phyloP scores from a whole-genome alignment of 2,113 vertebrate species.

The Oncorhynchus keta region DNA sequence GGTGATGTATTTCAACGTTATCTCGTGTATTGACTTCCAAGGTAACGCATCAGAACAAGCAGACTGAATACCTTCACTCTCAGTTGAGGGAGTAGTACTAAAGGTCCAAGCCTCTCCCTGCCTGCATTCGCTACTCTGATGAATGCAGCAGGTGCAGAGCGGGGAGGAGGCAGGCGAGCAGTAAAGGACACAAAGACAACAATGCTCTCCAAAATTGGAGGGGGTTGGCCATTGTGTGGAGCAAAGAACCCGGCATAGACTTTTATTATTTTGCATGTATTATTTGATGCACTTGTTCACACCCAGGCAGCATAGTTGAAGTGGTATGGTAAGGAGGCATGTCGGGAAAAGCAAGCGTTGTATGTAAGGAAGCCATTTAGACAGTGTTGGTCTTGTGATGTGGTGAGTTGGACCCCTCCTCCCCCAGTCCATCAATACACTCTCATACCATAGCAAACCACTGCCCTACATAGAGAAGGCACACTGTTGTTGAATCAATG shows the following conservation, averaged over 20 bases:
- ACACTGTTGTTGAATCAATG: background rate
- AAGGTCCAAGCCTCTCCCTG: background rate
- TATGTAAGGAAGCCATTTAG: background rate
- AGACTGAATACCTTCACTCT: background rate
- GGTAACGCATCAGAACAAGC: background rate
- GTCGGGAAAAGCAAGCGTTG: background rate
- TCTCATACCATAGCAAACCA: background rate
- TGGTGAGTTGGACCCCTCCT: background rate
- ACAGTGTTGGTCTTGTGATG: background rate
- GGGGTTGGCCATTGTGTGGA: slow-evolving; percentile 33
- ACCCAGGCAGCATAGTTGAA: slow-evolving; percentile 23
- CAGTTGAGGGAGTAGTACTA: background rate
- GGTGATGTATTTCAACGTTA: background rate
- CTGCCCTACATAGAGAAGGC: background rate
- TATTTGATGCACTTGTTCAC: slow-evolving; percentile 46
- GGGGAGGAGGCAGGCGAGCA: slow-evolving; percentile 23
- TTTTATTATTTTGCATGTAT: slow-evolving; percentile 67
- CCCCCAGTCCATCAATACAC: background rate
- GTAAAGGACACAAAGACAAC: slow-evolving; percentile 60
- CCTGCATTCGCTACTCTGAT: slow-evolving; percentile 16
- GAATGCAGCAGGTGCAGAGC: slow-evolving; percentile 68
- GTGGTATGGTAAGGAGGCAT: background rate
- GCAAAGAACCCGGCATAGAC: slow-evolving; percentile 54
- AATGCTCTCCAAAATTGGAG: slow-evolving; percentile 50
- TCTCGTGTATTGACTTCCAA: background rate